Conservation (phyloP, 2,888 invertebrate species). For the Periphyllus acericola region DNA sequence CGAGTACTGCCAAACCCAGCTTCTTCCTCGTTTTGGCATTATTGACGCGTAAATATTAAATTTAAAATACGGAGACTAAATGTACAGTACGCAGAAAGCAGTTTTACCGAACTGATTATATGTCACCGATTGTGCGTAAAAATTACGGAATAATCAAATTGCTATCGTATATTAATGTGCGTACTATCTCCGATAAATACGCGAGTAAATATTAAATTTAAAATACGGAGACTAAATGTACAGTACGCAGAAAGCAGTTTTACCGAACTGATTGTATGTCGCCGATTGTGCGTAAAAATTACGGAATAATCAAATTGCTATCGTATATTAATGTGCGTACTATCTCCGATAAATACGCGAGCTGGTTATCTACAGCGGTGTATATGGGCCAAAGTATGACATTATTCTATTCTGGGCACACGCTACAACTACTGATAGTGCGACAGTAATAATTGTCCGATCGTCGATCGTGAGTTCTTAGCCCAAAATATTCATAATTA, state of each 20-base stretch:
- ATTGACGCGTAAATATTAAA: slow-evolving; percentile 9
- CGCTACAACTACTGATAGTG: no score
- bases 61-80: not conserved
- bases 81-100: slow-evolving; percentile 6
- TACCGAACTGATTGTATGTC: not conserved
- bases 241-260: slow-evolving; percentile 6
- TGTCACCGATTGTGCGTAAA: not conserved
- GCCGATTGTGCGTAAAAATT: not conserved
- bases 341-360: no score
- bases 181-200: no score
- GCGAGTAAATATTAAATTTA: slow-evolving; percentile 11
- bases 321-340: slow-evolving; percentile 1
- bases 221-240: not conserved
- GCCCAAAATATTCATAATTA: no score
- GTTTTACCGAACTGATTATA: not conserved
- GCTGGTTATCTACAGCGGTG: no score
- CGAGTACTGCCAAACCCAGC: no score
- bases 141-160: slow-evolving; percentile 5
- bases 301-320: slow-evolving; percentile 1
- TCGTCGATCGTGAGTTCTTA: no score
- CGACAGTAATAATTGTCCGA: not conserved
- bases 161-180: slow-evolving; percentile 2
- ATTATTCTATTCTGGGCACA: no score
- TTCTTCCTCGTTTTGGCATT: slow-evolving; percentile 15
- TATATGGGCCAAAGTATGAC: no score